Evolutionary conservation across 2,888 invertebrate genomes (phyloP), one percentile per base, ranked within the genome.

Genomic region (Carpatolechia fugitivella): DNA sequence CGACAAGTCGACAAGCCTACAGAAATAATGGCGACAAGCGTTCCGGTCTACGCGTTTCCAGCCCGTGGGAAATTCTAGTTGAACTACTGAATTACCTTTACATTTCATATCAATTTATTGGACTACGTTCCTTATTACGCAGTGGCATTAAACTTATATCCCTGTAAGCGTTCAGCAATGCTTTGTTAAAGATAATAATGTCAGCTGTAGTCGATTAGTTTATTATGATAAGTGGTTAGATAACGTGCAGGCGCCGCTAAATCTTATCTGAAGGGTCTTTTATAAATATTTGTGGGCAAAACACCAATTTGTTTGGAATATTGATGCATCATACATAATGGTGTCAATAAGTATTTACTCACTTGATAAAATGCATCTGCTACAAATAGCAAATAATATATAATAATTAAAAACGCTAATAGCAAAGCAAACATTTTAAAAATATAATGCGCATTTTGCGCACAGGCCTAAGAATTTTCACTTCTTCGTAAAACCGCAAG

Each of bases 31-130:
- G 60, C 54, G 63, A 67, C 65, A 60, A 31, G 31, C 52, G 53
- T 53, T 51, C 55, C 55, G 48, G 52, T 70, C 58, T 44, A 66
- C 61, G 72, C 71, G 65, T 59, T 66, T 67, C 38, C 56, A 61
- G 63, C 70, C 68, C 81, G 78, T 82, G 82, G 75, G 81, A 82
- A 77, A 60, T 61, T 40, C 14, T 29, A 14, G 14, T 14, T 47
- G 47, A 47, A 47, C 47, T 29, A 47, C 47, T 31, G 48, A 30
- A 31, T 49, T 49, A 33, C 48, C 40, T 40, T 54, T 53, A 14
- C 35, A 41, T 29, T 36, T 36, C 29, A 18, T 20, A 24, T 24
- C 14, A 53, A 31, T 16, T 18, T 29, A 35, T 44, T 44, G 8
- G 6, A 53, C 2, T 40, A 31, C 35, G 35, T 46, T 44, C 29